These are phyloP conservation scores for Hoplodrina blanda DNA, from an alignment of 2,888 invertebrate species.

Conservation along the genomic window DNA sequence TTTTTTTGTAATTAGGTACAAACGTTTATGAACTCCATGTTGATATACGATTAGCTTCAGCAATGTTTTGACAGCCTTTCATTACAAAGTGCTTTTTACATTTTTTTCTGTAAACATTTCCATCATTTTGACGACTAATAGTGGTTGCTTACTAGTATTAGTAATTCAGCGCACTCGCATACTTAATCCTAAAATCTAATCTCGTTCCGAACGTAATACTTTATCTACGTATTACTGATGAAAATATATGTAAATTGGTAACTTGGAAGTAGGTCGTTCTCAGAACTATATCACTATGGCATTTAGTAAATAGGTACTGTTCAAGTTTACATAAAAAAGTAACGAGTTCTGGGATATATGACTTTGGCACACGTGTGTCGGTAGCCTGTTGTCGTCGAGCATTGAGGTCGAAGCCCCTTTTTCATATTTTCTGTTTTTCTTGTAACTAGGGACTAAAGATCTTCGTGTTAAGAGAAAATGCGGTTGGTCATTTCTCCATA, in stretches of 20 bases:
- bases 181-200: conserved; percentile 12
- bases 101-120: conserved; percentile 30
- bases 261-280: conserved; percentile 1
- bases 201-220: neutral
- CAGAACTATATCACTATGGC: conserved; percentile 2
- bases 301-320: neutral
- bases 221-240: neutral
- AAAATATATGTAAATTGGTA: conserved; percentile 18
- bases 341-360: neutral
- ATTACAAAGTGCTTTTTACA: conserved; percentile 20
- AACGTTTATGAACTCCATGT: no score
- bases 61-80: conserved; percentile 37
- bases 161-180: neutral
- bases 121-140: conserved; percentile 25
- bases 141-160: conserved; percentile 4
- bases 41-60: neutral
- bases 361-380: neutral
- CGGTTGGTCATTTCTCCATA: no score
- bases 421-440: neutral
- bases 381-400: neutral
- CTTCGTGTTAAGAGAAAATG: no score
- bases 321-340: neutral
- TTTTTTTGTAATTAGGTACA: no score
- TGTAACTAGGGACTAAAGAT: no score
- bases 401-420: neutral